Evolutionary conservation across 2,888 invertebrate genomes (phyloP), one percentile per base, ranked within the genome.

Genomic region (Eristalis arbustorum): DNA sequence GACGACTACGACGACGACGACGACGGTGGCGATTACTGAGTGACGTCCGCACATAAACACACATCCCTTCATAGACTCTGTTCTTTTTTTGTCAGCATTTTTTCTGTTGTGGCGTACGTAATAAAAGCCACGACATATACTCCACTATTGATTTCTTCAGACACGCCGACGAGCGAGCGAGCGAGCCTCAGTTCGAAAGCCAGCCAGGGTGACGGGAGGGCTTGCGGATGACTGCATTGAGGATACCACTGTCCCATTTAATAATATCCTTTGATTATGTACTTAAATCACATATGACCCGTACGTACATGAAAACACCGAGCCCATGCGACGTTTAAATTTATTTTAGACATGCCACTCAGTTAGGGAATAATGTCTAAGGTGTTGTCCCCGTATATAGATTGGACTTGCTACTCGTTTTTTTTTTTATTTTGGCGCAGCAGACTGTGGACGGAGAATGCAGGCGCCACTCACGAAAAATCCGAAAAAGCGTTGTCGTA

Each of bases 231-330:
- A 85, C 85, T 85, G 85, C 85, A 85, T 68, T 82, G 78, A 82
- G 82, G 66, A 74, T 71, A 82, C 66, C 66, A 73, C 64, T 78
- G 85, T 82, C 82, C 85, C 77, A 85, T 73, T 82, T 85, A 85
- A 71, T 85, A 62, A 77, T 34, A 77, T 73, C 57, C 66, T 79
- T 71, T 57, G 23, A 25, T 57, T 77, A 77, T 81, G 57, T 74
- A 79, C 74, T 79, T 78, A 78, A 74, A 78, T 74, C 68, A 73
- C 72, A 83, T 68, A 34, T 61, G 72, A 62, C 25, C n/a, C 25
- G 13, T 59, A 59, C 59, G 10, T 14, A 59, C 25, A 28, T 18
- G 3, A 13, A 31, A 31, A 10, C 18, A 8, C 8, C 18, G 18
- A 49, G n/a, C 18, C 18, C 49, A 49, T 49, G 49, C 49, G 49